phyloP scores from a whole-genome alignment of 1,140 invertebrate genomes.

The Sinonovacula constricta region DNA sequence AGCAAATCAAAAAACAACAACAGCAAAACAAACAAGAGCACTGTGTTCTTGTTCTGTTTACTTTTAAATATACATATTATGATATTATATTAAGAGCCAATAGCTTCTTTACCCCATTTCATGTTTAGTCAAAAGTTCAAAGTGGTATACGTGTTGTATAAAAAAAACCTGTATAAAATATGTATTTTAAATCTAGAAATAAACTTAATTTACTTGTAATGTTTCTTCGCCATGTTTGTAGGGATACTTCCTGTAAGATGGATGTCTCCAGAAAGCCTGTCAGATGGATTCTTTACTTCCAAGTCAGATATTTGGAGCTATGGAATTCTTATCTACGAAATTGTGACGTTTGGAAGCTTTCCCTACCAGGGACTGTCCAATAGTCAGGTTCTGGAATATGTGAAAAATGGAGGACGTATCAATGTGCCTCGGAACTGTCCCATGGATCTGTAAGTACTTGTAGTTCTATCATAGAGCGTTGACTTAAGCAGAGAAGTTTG shows the following conservation, averaged over 20 bases:
- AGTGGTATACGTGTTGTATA: too few species aligned
- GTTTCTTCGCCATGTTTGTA: slow-evolving; percentile 40
- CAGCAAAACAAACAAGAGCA: too few species aligned
- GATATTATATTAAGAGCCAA: too few species aligned
- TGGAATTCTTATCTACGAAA: slow-evolving; percentile 95
- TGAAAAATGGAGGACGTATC: slow-evolving; percentile 87
- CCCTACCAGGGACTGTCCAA: slow-evolving; percentile 93
- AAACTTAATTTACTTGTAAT: background rate
- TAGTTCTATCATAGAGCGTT: too few species aligned
- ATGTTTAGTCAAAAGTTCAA: too few species aligned
- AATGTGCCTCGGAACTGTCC: slow-evolving; percentile 87
- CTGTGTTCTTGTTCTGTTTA: too few species aligned
- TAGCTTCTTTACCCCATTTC: too few species aligned
- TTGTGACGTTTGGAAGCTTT: slow-evolving; percentile 85
- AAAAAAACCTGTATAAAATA: too few species aligned
- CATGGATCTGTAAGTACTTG: slow-evolving; percentile 85
- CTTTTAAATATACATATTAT: too few species aligned
- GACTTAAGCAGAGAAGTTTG: too few species aligned
- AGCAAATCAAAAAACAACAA: too few species aligned
- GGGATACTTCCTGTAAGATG: slow-evolving; percentile 87
- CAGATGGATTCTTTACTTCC: slow-evolving; percentile 92
- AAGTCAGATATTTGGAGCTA: slow-evolving; percentile 97
- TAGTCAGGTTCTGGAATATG: slow-evolving; percentile 88
- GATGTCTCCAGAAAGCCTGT: slow-evolving; percentile 96
- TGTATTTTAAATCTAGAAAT: too few species aligned